Evolutionary conservation across 2,888 invertebrate genomes (phyloP), one percentile per base, ranked within the genome.

Genomic region (Rhingia campestris): DNA sequence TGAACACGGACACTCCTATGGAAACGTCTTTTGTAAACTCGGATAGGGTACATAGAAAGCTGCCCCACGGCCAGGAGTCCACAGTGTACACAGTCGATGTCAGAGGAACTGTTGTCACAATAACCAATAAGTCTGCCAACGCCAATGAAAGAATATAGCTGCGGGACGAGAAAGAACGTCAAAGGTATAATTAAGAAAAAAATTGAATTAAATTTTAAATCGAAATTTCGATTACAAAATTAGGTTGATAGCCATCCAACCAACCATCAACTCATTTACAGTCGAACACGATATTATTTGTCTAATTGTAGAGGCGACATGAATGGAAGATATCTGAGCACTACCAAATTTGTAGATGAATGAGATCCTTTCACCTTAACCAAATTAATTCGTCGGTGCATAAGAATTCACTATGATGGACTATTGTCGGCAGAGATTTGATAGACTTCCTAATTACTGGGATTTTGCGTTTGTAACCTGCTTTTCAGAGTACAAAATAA

Each of bases 1-100:
- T 98, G 91, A 98, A 98, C 0, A 98, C 97, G 0, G 97, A 97
- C 3, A 98, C 98, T 0, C 98, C 98, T 66, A 97, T 95, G 53
- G 97, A 97, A 87, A 98, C 93, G 88, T 97, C 97, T 89, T 97
- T 97, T 30, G 96, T 95, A 67, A 95, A 96, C 90, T 98, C 97
- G 3, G 95, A 96, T 39, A 95, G 91, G 86, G 95, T 95, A 90
- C 97, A 98, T 66, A 97, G 94, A 2, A 94, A 92, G 35, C 93
- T 93, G 2, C 98, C 98, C 93, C 96, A 98, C 0, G 97, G 97
- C 97, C 97, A 98, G 0, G 95, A 95, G 81, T 96, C 95, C 87
- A 97, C 92, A 0, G 97, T 96, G 92, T 97, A 98, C 5, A 97
- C 94, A 12, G 96, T 95, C 4, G 96, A 95, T 0, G 97, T 97